Percentiles rank a stretch among this genome's conserved stretches.
phyloP scores from a whole-genome alignment of 2,888 invertebrate species.

The Notodonta dromedarius region DNA sequence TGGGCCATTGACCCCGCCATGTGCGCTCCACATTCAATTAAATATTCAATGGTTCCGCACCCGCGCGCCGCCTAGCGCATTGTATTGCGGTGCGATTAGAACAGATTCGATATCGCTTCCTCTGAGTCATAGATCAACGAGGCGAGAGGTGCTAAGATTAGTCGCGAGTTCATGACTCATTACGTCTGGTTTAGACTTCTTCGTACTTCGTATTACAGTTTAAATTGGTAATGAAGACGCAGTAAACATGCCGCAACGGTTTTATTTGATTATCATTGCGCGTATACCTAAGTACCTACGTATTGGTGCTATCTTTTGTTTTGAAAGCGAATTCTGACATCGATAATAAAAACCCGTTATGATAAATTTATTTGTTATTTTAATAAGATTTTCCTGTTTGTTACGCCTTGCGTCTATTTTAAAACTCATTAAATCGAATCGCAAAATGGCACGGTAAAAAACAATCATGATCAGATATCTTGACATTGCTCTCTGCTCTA shows the following conservation, averaged over 20 bases:
- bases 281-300: background rate
- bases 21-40: conserved; percentile 71
- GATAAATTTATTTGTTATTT: too few species aligned
- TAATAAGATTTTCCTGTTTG: too few species aligned
- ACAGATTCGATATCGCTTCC: conserved; percentile 45
- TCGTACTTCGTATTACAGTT: background rate
- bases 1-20: conserved; percentile 53
- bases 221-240: background rate
- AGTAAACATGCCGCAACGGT: background rate
- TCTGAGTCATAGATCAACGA: conserved; percentile 44
- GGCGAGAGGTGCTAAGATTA: conserved; percentile 37
- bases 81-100: conserved; percentile 50
- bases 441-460: too few species aligned
- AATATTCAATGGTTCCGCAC: conserved; percentile 68
- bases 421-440: too few species aligned
- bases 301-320: background rate
- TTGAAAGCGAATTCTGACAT: too few species aligned
- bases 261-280: background rate
- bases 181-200: conserved; percentile 6
- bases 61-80: conserved; percentile 35
- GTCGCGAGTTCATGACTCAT: conserved; percentile 26
- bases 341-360: too few species aligned
- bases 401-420: too few species aligned
- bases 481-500: too few species aligned
- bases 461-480: too few species aligned